Base-by-base conservation (phyloP, 2,113 vertebrate species). In the Hippoglossus stenolepis region DNA sequence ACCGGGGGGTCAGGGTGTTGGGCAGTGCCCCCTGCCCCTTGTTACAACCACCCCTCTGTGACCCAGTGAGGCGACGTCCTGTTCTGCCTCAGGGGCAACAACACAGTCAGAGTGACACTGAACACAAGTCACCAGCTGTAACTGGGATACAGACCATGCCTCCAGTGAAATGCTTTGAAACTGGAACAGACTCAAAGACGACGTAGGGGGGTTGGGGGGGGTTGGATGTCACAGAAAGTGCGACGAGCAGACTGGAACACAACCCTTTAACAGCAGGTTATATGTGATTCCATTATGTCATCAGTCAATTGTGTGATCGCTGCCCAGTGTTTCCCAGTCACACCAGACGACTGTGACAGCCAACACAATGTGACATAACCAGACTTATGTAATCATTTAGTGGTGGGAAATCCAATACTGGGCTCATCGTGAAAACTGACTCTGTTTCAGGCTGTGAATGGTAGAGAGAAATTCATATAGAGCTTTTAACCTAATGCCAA, bases 291-390 rank as follows among this genome's bases (percentile, higher is more conserved):
- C 47, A 70, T 89, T 82, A 89, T 57, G 49, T 85, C 73, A 90
- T 79, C 66, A 81, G 87, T 91, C 87, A 89, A 85, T 92, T 24
- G 43, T 21, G 35, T 21, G 51, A 68, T 28, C 7, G 47, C 45
- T 43, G 65, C 20, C 40, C 58, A 31, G 23, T n/a, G 49, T 51
- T 45, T 18, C 43, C 40, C 21, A 54, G 61, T 53, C 47, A 5
- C 54, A 60, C 57, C 56, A 69, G 38, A 24, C 20, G 56, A 14
- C 31, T 11, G 20, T 10, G 51, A 43, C 28, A 54, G 43, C 65
- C 47, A 24, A 63, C 51, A 18, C 70, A 40, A 11, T 13, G 31
- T 79, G 87, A 90, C 84, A 65, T 66, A 74, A 89, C 70, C 8
- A 1, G 14, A 67, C 69, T 85, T 85, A 87, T 54, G 59, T 75